Evolutionary conservation across 2,113 vertebrate species (phyloP).

Genomic region (Petroica traversi): DNA sequence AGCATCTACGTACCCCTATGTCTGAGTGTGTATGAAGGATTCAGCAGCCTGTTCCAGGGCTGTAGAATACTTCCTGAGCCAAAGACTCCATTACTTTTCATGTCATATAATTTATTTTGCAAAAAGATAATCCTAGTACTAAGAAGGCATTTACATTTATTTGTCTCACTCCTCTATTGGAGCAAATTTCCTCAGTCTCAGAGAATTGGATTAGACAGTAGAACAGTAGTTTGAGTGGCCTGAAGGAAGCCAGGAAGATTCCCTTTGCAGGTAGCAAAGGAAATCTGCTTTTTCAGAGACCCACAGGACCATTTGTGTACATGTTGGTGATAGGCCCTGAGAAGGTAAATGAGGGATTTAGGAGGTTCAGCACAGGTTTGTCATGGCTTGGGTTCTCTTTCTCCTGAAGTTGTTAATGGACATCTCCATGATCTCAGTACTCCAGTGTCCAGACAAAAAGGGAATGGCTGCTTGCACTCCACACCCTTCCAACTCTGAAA

Average conservation of each 20-base stretch:
- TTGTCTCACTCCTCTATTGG: neutral
- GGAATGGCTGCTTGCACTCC: neutral
- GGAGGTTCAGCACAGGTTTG: neutral
- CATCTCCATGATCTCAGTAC: neutral
- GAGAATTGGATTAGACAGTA: neutral
- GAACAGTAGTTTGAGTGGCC: neutral
- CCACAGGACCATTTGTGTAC: neutral
- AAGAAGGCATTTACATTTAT: neutral
- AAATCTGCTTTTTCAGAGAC: neutral
- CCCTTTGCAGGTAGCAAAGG: neutral
- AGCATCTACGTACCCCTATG: accelerated
- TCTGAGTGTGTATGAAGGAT: neutral
- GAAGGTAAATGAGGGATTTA: neutral
- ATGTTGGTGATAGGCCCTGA: accelerated
- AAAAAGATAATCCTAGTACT: neutral
- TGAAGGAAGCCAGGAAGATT: neutral
- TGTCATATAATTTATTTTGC: neutral
- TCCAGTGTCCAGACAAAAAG: neutral
- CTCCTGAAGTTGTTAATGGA: neutral
- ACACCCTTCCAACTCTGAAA: neutral
- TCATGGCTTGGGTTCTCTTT: neutral
- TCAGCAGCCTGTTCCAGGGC: neutral
- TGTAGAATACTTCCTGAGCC: neutral
- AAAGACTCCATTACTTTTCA: neutral
- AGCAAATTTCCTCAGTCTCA: neutral